Evolutionary conservation across 2,113 vertebrate genomes (phyloP), one percentile per base, ranked within the genome.

Genomic region (Hemiprocne comata): DNA sequence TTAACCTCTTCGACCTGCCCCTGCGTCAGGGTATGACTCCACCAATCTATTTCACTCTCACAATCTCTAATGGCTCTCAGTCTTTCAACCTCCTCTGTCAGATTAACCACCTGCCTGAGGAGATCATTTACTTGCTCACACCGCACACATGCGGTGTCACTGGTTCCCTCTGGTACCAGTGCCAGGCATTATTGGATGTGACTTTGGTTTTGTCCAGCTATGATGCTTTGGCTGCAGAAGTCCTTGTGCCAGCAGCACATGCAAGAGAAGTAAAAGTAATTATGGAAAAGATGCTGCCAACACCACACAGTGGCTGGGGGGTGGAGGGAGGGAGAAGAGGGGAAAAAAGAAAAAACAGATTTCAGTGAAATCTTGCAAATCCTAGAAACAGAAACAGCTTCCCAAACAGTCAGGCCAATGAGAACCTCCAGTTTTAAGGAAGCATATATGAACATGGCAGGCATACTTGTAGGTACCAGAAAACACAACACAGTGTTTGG

Each of bases 231-330:
- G 74, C 51, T 82, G 42, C 71, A 58, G 8, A 71, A 78, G 79
- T 42, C 42, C 74, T 70, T 76, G 42, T 0, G 2, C 57, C 38
- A 83, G 40, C 50, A 85, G 71, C 34, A n/a, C 16, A 36, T 5
- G 8, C 31, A 38, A 92, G 26, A 92, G 36, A 19, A 50, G 48
- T n/a, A 73, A 64, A 69, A 92, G 21, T 54, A 67, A 15, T 28
- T 44, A 66, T 2, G 40, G 60, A 71, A 79, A 85, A 83, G 75
- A 55, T 58, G 46, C 7, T 76, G 34, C 23, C 57, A 50, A 55
- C 36, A 64, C 11, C n/a, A 76, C 36, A 70, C 1, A 1, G 11
- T 14, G 17, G 9, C 0, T 2, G 0, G 46, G 46, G 46, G 46
- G 20, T 21, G 29, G 14, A n/a, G 51, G 13, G 11, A 28, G 51